A percentile compares a stretch with the other conserved stretches of the same genome.
phyloP scores from a whole-genome alignment of 2,113 vertebrate genomes.

The Psammodynastes pulverulentus region DNA sequence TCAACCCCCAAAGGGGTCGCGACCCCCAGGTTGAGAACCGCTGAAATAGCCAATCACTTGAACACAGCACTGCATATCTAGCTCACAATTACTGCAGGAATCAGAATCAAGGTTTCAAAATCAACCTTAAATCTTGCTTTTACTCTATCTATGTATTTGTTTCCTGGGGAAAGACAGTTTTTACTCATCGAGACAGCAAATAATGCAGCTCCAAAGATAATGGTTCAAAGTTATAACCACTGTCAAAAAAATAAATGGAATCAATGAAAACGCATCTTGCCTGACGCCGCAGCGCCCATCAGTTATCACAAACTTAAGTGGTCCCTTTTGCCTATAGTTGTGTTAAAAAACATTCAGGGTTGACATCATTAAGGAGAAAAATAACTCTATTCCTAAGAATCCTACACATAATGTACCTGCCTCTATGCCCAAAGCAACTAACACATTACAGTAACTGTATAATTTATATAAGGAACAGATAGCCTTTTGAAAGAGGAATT shows the following conservation, averaged over 20 bases:
- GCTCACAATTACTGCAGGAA: not conserved
- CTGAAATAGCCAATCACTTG: not conserved
- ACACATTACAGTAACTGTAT: not conserved
- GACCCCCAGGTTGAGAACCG: too few species aligned
- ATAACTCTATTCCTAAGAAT: not conserved
- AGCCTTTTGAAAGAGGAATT: not conserved
- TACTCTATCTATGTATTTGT: too few species aligned
- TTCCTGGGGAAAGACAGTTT: not conserved
- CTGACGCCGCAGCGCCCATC: not conserved
- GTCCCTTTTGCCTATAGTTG: not conserved
- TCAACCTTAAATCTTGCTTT: not conserved
- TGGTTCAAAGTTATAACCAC: not conserved
- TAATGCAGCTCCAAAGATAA: not conserved
- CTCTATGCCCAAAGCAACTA: not conserved
- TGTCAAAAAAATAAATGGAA: not conserved
- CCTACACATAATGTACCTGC: not conserved
- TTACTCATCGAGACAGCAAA: not conserved
- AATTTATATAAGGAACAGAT: not conserved
- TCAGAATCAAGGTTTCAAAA: not conserved
- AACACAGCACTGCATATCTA: not conserved
- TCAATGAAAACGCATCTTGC: not conserved
- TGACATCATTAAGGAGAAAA: not conserved
- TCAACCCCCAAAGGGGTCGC: too few species aligned
- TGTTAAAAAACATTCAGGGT: not conserved
- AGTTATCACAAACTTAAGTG: not conserved